Evolutionary conservation across 2,797 vertebrate genomes (phyloP), one percentile per base, ranked within the genome.

Genomic region (Oreortyx pictus): DNA sequence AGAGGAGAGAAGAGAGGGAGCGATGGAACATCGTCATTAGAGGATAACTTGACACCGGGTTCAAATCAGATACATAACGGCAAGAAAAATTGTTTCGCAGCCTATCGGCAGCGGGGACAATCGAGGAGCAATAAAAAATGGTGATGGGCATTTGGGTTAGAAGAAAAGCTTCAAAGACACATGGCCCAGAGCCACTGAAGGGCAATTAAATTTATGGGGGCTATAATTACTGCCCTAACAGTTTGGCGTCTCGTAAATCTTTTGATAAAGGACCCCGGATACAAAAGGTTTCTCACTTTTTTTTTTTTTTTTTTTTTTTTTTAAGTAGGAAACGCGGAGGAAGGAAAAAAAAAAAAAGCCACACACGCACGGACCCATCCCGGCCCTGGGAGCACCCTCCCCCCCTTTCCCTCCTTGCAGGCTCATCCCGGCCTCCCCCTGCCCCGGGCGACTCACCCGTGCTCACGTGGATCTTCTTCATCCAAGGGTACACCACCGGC

Each of bases 401-500:
- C 89, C 74, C 66, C 76, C 49, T 50, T 82, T 74, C 39, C 61
- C 44, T 77, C 49, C 52, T 90, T 83, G 56, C 72, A 79, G 81
- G 49, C 89, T 50, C 92, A 65, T 65, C 94, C 91, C 90, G 49
- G 91, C 95, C 95, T 94, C 78, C 86, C 91, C 76, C 89, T 68
- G 96, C 95, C 97, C 97, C 96, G 94, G 96, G 97, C 96, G 98
- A 99, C 99, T 98, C 98, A 99, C 99, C 98, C 97, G 96, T 98
- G 98, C 97, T 99, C 98, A 98, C 98, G 97, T 99, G 99, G 97
- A 99, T 98, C 98, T 99, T 99, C 98, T 99, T 99, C 99, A 99
- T 99, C 99, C 99, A 99, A 47, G 99, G 99, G 93, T 99, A 99
- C 84, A 99, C 99, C 97, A 99, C 98, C 88, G 99, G 99, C 97